Evolutionary conservation across 2,797 vertebrate genomes (phyloP), one percentile per base, ranked within the genome.

Genomic region (Phoeniculus purpureus): DNA sequence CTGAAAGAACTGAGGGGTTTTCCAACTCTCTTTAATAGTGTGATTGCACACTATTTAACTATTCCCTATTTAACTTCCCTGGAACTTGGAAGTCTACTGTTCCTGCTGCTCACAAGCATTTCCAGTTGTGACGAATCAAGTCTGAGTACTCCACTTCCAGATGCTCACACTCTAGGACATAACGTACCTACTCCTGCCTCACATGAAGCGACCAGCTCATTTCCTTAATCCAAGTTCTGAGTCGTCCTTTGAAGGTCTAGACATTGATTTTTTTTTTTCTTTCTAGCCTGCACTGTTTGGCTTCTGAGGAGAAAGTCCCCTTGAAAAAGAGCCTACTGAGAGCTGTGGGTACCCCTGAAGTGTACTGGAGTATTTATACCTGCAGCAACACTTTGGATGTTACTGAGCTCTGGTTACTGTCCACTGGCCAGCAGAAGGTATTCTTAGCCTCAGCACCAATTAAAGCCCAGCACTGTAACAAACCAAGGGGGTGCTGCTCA

Each of bases 391-490:
- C 7, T 5, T 26, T 5, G 1, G 3, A 4, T 40, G 2, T 37
- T 37, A 37, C 37, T 27, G 66, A 32, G 3, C n/a, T 32, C n/a
- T 8, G n/a, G n/a, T n/a, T n/a, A n/a, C n/a, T n/a, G 4, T 7
- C 55, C 29, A 18, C 45, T 74, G 9, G 56, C 55, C 70, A 66
- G 47, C 70, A 78, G n/a, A 55, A 45, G 47, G 37, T 0, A 0
- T 8, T 11, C 71, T 37, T 6, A 0, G 64, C 59, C 61, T 67
- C 89, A 43, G 85, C 74, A 2, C 27, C 10, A 6, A 1, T n/a
- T 1, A 7, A 17, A 47, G 17, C 15, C 3, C 1, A 3, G 23
- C 3, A 0, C 2, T 23, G 66, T 3, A 34, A 29, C 81, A 21
- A 7, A 6, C 21, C 65, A 18, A 67, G 70, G 27, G 52, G 60